Evolutionary conservation across 2,888 invertebrate species (phyloP), one percentile per base, ranked within the genome.

Genomic region (Plagiodera versicolora): DNA sequence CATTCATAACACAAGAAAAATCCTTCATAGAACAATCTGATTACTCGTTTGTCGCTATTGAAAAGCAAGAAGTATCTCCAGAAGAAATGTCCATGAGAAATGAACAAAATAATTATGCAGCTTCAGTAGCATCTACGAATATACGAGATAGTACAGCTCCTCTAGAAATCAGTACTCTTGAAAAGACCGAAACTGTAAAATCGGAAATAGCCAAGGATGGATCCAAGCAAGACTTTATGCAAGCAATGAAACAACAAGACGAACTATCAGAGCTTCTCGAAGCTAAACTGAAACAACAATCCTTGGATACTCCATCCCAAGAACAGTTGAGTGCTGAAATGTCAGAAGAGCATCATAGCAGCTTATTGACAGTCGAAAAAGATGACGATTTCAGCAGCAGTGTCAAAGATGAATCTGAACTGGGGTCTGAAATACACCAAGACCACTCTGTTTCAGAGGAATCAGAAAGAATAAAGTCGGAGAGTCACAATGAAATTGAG

Each of bases 401-500:
- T 44, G 68, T 73, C 1, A 70, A 72, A 50, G 79, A 79, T 52
- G 79, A 79, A 71, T 79, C 79, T 1, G 79, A 80, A 64, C 64
- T 77, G n/a, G 76, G 75, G 6, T 79, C 79, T n/a, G 79, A 79
- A 71, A 75, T 78, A 47, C 78, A 79, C 55, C 76, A 76, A 68
- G 79, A 79, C 61, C 77, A 76, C 58, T 78, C 79, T 0, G 78
- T 78, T 69, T 78, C 80, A 2, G 60, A 70, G 50, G 67, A 75
- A 18, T 79, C 79, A 8, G 80, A 80, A 63, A 74, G 76, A 58
- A 70, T 75, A 9, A 74, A 75, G 69, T 79, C 78, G 19, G 79
- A 79, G 64, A 79, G 79, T 69, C 76, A 80, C 52, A 76, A 75
- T 32, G 79, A 80, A 60, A 80, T 81, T 11, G 78, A 81, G 71